Evolutionary conservation across 2,797 vertebrate species (phyloP), one percentile per base, ranked within the genome.

Genomic region (Vespertilio murinus): DNA sequence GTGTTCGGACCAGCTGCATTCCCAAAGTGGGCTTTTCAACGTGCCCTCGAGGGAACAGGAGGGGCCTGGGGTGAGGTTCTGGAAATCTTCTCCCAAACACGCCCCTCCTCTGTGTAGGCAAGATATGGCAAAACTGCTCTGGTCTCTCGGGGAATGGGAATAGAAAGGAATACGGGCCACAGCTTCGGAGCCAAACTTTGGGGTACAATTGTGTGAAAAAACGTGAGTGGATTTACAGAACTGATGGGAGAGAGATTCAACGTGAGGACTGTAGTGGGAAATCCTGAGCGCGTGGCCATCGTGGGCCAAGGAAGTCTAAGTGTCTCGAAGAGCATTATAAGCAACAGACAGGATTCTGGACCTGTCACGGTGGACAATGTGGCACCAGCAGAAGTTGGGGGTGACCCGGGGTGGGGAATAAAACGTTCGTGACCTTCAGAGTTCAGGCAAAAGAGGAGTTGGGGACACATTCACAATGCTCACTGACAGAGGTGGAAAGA

Each of bases 111-210:
- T 73, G 64, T 56, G 2, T 54, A 33, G 56, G 16, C 16, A 49
- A n/a, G 38, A 11, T 20, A 20, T n/a, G 75, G 30, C 59, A 38
- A 64, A 38, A 65, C 25, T 45, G 5, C 54, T 83, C 65, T 75
- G 47, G 20, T 45, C 11, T 84, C 38, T 90, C 85, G 70, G 30
- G 38, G 61, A 84, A 81, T 75, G 28, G 35, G 56, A 67, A 69
- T 52, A 64, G 90, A 90, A 91, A 86, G 49, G 79, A 81, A 35
- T n/a, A 79, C 3, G 14, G 38, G 35, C 33, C 59, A 20, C 85
- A n/a, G 78, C 88, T 92, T 94, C 47, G 54, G 81, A 94, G 73
- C 14, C 10, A 52, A 30, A 75, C 73, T 25, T 52, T 89, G 73
- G 25, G 38, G 65, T n/a, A 28, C 1, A 22, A 16, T 3, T 38